Base-by-base conservation (phyloP, 2,888 invertebrate species). In the Auanema sp. region DNA sequence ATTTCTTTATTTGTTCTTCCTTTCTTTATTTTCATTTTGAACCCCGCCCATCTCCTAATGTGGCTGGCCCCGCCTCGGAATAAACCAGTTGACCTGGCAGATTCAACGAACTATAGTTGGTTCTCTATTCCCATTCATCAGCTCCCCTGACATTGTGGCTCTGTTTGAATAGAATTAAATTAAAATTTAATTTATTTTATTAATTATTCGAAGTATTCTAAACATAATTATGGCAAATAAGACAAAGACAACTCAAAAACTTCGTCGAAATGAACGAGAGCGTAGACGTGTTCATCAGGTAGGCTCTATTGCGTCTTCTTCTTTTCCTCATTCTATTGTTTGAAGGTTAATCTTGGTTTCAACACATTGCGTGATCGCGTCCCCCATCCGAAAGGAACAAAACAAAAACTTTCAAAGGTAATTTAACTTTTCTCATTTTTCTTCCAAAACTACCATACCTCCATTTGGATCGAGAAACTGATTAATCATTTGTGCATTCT, bases 321-420 rank as follows among this genome's bases (percentile, higher is more conserved):
- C 53, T 53, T 12, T 53, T 2, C 40, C 47, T 8, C 11, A 5
- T 11, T 11, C 21, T 47, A 6, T 16, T 52, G n/a, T 42, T 65
- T 66, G 56, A 64, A 72, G 70, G 71, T 73, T 41, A 73, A 73
- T 55, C 67, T 69, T 53, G 69, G 71, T n/a, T 71, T 73, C 61
- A 50, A 61, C 43, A 54, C 50, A n/a, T 59, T 73, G 2, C 60
- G 68, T 43, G 66, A 73, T 10, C 56, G 69, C 23, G 18, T 58
- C 1, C 70, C 68, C 8, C 55, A 49, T 41, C 55, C 47, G 6
- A 43, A 65, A 5, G 64, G 67, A 21, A 54, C 49, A 12, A 69
- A 72, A 43, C 43, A 58, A 2, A 70, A 68, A 60, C 16, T 72
- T 43, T 67, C 67, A 5, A 72, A 72, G 65, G 72, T 72, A n/a